Percentiles rank a stretch among this genome's conserved stretches.
These are phyloP conservation scores for Apis laboriosa DNA, from an alignment of 1,140 invertebrate genomes.

Conservation along the genomic window DNA sequence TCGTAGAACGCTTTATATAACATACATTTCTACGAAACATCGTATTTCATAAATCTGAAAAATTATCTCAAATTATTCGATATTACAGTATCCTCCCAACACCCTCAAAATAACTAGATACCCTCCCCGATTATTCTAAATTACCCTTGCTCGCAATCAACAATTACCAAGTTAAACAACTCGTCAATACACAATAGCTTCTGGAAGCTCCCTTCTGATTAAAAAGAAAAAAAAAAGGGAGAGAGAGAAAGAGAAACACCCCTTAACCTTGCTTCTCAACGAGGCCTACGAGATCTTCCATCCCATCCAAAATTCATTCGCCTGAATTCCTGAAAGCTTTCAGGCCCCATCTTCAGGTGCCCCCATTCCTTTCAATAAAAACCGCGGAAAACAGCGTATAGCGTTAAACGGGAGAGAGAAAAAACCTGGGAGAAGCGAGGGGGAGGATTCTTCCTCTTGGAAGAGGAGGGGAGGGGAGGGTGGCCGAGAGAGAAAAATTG, in stretches of 20 bases:
- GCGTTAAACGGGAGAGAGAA: background rate
- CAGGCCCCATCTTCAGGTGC: background rate
- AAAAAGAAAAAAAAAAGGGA: background rate
- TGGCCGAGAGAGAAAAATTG: background rate
- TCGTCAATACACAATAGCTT: background rate
- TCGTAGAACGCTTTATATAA: too few relatives aligned
- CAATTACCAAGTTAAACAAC: background rate
- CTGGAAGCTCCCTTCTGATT: background rate
- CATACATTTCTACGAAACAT: too few relatives aligned
- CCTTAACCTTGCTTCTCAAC: background rate
- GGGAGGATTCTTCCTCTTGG: background rate
- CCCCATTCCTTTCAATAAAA: background rate
- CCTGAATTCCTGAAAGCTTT: background rate
- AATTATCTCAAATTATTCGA: background rate
- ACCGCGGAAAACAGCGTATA: background rate
- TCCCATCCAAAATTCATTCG: slow-evolving; percentile 4
- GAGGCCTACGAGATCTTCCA: background rate
- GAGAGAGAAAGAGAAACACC: background rate
- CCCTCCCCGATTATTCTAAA: too few relatives aligned
- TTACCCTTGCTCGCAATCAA: too few relatives aligned
- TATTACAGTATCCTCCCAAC: too few relatives aligned
- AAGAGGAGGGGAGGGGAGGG: too few relatives aligned
- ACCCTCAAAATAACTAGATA: background rate
- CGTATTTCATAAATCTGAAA: background rate
- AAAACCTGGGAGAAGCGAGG: background rate